Conservation (phyloP, 1,140 invertebrate genomes). For the Delia radicum region DNA sequence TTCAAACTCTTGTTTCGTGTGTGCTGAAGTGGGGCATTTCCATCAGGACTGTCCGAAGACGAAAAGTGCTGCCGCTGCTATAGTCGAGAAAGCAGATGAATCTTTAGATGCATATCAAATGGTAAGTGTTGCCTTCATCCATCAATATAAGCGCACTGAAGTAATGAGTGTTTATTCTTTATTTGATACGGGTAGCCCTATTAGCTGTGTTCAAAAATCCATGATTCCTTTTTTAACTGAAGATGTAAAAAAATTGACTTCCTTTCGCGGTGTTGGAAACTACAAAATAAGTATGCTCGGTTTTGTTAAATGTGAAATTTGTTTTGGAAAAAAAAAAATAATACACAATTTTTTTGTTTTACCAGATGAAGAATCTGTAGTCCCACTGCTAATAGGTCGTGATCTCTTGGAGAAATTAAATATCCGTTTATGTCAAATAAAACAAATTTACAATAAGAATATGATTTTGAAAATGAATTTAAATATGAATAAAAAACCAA, state of each 20-base stretch:
- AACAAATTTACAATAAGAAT: slow-evolving; percentile 10
- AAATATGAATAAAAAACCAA: slow-evolving; percentile 28
- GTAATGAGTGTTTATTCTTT: background rate
- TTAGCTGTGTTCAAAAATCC: background rate
- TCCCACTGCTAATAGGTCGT: background rate
- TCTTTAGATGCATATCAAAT: background rate
- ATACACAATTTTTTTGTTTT: background rate
- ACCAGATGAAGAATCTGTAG: background rate
- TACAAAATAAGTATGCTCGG: background rate
- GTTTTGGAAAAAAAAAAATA: background rate
- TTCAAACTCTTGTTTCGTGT: background rate
- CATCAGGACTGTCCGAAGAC: background rate
- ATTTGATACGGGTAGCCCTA: background rate
- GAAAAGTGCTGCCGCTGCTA: background rate
- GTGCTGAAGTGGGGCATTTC: background rate
- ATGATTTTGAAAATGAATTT: slow-evolving; percentile 27
- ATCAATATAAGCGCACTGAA: background rate
- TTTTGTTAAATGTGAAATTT: background rate
- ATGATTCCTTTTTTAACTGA: background rate
- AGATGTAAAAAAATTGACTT: background rate
- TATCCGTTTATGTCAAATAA: slow-evolving; percentile 14
- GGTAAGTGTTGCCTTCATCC: background rate
- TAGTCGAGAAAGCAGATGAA: background rate
- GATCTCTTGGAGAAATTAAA: background rate
- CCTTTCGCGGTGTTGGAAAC: background rate